Conservation (phyloP, 1,140 invertebrate species). For the Chymomyza costata region DNA sequence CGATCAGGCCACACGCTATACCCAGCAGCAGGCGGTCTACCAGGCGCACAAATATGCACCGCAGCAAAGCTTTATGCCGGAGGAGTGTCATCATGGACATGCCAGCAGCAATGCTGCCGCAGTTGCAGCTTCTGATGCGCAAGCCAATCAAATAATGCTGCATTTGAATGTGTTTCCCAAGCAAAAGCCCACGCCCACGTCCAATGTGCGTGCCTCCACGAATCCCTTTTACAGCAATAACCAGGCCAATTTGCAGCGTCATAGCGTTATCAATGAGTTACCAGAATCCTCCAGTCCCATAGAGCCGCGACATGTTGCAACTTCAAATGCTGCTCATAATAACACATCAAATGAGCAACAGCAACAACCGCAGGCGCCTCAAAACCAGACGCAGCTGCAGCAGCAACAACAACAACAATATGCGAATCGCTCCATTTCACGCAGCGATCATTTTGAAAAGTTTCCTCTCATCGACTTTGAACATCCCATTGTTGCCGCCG, state of each 20-base stretch:
- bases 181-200: conserved; percentile 41
- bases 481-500: conserved; percentile 67
- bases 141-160: conserved; percentile 57
- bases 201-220: conserved; percentile 41
- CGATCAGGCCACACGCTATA: conserved; percentile 49
- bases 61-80: conserved; percentile 1
- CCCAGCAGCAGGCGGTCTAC: conserved; percentile 46
- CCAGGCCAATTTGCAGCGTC: conserved; percentile 23
- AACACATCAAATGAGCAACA: conserved; percentile 11
- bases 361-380: conserved; percentile 14
- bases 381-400: conserved; percentile 17
- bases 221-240: conserved; percentile 62
- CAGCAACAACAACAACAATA: conserved; percentile 12
- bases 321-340: no score
- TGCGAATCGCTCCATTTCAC: conserved; percentile 53
- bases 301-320: conserved; percentile 43
- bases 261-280: conserved; percentile 34
- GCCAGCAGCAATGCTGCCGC: neutral
- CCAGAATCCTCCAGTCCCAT: conserved; percentile 55
- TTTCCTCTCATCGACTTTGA: conserved; percentile 62
- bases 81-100: conserved; percentile 39
- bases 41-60: conserved; percentile 24
- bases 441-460: conserved; percentile 43
- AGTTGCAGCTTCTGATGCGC: conserved; percentile 25
- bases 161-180: conserved; percentile 69